Conservation (phyloP, 35 echinoderm and acorn worm species). For the Holothuria glaberrima region DNA sequence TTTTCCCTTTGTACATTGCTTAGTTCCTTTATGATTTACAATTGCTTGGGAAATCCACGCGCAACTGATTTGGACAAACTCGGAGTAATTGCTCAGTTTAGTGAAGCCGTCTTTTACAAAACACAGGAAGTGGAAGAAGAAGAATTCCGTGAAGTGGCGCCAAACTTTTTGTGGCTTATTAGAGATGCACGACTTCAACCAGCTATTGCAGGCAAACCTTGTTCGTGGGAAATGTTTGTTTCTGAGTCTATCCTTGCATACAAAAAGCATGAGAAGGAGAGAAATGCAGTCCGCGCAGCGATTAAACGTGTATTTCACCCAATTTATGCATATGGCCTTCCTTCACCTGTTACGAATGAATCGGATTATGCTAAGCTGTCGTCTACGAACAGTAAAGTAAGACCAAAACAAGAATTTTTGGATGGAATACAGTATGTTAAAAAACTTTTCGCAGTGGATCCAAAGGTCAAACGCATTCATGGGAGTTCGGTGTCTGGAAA, state of each 20-base stretch:
- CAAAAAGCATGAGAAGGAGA: not conserved
- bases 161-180: slow-evolving; percentile 2
- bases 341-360: not conserved
- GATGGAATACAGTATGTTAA: too few relatives aligned
- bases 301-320: not conserved
- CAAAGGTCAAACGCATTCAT: too few relatives aligned
- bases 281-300: not conserved
- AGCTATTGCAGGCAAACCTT: not conserved
- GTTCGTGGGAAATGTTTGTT: not conserved
- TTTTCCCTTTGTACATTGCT: not conserved
- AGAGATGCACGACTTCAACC: not conserved
- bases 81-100: not conserved
- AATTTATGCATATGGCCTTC: not conserved
- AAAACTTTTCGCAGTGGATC: too few relatives aligned
- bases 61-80: not conserved
- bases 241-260: not conserved
- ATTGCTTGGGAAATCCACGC: not conserved
- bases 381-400: too few relatives aligned
- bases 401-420: too few relatives aligned
- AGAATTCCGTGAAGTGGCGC: not conserved
- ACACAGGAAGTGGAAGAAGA: not conserved
- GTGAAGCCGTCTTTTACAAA: not conserved
- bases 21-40: not conserved
- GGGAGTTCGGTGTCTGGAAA: too few relatives aligned
- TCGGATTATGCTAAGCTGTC: too few relatives aligned